Base-by-base conservation (phyloP, 2,113 vertebrate genomes). In the Hippopotamus amphibius region DNA sequence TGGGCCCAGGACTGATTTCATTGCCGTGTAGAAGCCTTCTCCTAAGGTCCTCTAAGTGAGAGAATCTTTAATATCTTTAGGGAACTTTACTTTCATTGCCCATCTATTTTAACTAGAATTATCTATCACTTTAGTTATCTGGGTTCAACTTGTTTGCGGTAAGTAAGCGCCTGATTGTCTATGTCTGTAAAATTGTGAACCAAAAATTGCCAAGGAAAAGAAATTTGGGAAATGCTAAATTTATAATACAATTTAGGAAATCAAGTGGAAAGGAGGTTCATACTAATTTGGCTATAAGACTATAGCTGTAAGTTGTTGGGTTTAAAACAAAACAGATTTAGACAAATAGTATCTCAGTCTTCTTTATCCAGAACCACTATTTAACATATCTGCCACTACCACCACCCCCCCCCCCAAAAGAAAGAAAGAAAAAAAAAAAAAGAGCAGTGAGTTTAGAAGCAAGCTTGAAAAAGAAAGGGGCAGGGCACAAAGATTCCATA, bases 291-390 rank as follows among this genome's bases (percentile, higher is more conserved):
- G 33, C 77, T 65, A 0, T 80, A 91, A 71, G 33, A 81, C 9
- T 57, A 95, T 2, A 53, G 55, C 13, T 91, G 8, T 72, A 83
- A 82, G 69, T 33, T 81, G 7, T 1, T 57, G 63, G 19, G 6
- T 26, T 28, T 37, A 59, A 24, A 41, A 24, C 63, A 53, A 37
- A 37, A 88, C 22, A 77, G 7, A 84, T 69, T 61, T 48, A 74
- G 12, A 82, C 53, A 80, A 72, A 92, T 4, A 55, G 9, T 65
- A 79, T 53, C 65, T 93, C 77, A 74, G 26, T 65, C 2, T 69
- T 79, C 26, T 94, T 96, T 80, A 96, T 63, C 24, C 43, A 96
- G 55, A 94, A 69, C n/a, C 95, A 84, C 33, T 33, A 71, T 48
- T 85, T 46, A 55, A 88, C 24, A 41, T 28, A 43, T 41, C 3